A percentile compares a stretch with the other conserved stretches of the same genome.
phyloP scores from a whole-genome alignment of 2,888 invertebrate species.

The Stegana nigrithorax region DNA sequence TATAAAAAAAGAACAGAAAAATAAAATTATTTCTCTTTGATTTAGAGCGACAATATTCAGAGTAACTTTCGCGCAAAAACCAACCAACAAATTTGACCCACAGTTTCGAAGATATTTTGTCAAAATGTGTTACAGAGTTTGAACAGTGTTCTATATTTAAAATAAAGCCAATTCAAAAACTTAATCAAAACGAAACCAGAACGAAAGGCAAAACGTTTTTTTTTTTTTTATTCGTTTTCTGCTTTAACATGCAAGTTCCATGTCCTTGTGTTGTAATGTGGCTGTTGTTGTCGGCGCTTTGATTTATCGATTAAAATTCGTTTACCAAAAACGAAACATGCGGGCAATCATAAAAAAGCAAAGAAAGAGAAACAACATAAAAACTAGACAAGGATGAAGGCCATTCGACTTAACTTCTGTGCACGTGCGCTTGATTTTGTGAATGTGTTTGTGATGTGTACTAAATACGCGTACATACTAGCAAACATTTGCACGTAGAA shows the following conservation, averaged over 20 bases:
- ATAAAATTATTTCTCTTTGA: no score
- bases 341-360: not conserved
- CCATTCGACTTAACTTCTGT: constrained; percentile 22
- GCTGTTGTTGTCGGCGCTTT: constrained; percentile 48
- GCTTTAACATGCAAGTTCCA: constrained; percentile 54
- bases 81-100: constrained; percentile 16
- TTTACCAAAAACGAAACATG: constrained; percentile 16
- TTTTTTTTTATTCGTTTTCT: constrained; percentile 28
- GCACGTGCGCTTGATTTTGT: constrained; percentile 5
- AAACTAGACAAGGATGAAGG: not conserved
- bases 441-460: no score
- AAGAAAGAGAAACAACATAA: not conserved
- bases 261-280: constrained; percentile 43
- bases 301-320: constrained; percentile 59
- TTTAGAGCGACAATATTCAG: no score
- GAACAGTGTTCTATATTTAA: no score
- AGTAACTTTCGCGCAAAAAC: no score
- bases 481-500: no score
- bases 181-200: no score
- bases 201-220: no score
- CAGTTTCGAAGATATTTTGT: no score
- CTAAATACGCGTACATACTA: no score
- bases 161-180: no score
- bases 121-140: no score
- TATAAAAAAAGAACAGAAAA: not conserved